Conservation (phyloP, 2,797 vertebrate species). For the Dryobates pubescens region DNA sequence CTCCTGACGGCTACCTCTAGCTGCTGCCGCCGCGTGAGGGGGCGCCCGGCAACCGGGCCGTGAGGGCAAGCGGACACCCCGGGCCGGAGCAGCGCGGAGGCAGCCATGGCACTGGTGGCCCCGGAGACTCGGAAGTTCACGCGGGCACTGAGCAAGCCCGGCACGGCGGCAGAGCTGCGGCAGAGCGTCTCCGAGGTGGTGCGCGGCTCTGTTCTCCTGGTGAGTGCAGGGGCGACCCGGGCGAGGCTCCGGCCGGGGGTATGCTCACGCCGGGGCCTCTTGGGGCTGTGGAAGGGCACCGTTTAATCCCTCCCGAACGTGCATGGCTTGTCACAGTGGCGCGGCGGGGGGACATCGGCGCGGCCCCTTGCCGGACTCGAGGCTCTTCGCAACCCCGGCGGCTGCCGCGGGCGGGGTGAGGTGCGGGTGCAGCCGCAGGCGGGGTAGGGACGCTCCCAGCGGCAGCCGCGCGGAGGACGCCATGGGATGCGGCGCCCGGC, state of each 20-base stretch:
- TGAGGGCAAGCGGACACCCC: background rate
- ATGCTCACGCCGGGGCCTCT: background rate
- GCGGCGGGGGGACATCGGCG: background rate
- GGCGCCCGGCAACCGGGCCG: background rate
- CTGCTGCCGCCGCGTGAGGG: background rate
- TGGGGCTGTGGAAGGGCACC: background rate
- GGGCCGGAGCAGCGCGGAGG: background rate
- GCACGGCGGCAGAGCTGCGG: conserved; percentile 92
- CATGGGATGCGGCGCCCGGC: background rate
- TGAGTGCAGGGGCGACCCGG: conserved; percentile 72
- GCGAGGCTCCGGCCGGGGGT: background rate
- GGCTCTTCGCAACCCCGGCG: background rate
- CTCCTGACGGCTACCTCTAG: background rate
- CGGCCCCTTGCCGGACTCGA: background rate
- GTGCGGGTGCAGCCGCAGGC: background rate
- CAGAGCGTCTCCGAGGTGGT: conserved; percentile 96
- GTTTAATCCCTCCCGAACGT: background rate
- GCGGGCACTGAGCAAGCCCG: conserved; percentile 91
- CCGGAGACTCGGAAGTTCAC: conserved; percentile 87
- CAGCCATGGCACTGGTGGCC: background rate
- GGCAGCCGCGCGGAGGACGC: background rate
- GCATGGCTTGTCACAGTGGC: background rate
- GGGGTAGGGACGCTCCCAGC: background rate
- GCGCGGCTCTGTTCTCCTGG: conserved; percentile 89
- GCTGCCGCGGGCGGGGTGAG: background rate